Evolutionary conservation across 2,113 vertebrate genomes (phyloP).

Genomic region (Odocoileus hemionus): DNA sequence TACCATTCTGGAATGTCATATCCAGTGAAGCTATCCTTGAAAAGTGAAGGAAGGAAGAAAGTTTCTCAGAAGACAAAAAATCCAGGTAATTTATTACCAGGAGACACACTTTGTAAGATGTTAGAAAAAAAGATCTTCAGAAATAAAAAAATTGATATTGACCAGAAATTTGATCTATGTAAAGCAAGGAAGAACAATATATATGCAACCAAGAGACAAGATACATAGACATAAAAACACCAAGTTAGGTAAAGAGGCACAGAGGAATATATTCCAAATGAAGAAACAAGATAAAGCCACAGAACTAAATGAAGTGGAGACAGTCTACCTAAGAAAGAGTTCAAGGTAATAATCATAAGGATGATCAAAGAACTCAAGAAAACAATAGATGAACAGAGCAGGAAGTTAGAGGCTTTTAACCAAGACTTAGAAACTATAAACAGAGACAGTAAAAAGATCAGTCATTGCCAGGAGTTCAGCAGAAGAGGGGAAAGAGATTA

Average conservation of each 20-base stretch:
- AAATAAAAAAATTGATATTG: background rate
- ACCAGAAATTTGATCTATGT: background rate
- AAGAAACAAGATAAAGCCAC: background rate
- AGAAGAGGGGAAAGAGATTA: background rate
- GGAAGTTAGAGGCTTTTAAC: background rate
- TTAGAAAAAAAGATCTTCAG: background rate
- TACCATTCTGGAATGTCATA: background rate
- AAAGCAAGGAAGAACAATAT: background rate
- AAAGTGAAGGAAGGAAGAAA: background rate
- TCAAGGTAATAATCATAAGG: background rate
- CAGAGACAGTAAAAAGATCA: background rate
- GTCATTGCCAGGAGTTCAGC: background rate
- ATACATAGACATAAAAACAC: background rate
- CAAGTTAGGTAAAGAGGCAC: background rate
- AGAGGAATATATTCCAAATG: background rate
- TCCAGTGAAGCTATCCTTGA: background rate
- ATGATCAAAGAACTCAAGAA: background rate
- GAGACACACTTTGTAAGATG: background rate
- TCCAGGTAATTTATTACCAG: background rate
- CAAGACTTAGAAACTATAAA: background rate
- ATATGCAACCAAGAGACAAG: background rate
- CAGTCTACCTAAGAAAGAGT: background rate
- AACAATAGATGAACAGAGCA: background rate
- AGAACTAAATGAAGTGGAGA: background rate
- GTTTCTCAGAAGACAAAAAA: background rate